A percentile compares a stretch with the other conserved stretches of the same genome.
These are phyloP conservation scores for Podarcis lilfordi DNA, from an alignment of 2,797 vertebrate genomes.

Conservation along the genomic window DNA sequence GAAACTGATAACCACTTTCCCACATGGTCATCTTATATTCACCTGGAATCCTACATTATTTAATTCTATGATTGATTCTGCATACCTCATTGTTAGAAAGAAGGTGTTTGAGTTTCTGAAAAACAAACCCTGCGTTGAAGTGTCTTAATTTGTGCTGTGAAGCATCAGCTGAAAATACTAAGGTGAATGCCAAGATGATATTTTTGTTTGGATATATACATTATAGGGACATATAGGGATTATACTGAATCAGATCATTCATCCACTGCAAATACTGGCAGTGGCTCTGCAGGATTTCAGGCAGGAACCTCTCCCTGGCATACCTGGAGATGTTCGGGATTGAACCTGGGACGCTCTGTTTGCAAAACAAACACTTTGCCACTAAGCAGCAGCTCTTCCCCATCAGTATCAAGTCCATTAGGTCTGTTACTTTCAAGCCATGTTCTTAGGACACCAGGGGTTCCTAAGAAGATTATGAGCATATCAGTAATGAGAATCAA, in stretches of 20 bases:
- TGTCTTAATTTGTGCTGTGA: not conserved
- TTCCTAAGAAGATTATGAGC: not conserved
- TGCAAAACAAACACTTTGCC: no score
- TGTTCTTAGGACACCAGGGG: not conserved
- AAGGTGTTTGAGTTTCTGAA: not conserved
- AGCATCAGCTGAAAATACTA: not conserved
- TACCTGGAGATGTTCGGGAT: no score
- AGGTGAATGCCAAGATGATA: not conserved
- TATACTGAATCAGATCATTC: no score
- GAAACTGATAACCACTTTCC: not conserved
- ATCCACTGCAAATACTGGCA: no score
- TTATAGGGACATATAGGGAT: no score
- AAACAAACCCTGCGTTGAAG: not conserved
- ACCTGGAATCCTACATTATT: slow-evolving; percentile 1
- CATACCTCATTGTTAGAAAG: not conserved
- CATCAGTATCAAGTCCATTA: not conserved
- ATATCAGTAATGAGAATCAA: not conserved
- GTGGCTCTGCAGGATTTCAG: no score
- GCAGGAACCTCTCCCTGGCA: no score
- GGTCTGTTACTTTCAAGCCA: not conserved
- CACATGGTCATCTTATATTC: not conserved
- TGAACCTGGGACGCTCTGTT: no score
- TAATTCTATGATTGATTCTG: slow-evolving; percentile 3
- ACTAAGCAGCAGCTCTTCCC: no score
- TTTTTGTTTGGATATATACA: not conserved